Percentiles rank a stretch among this genome's conserved stretches.
Evolutionary conservation across 2,797 vertebrate genomes (phyloP).

Genomic region (Silurus aristotelis): DNA sequence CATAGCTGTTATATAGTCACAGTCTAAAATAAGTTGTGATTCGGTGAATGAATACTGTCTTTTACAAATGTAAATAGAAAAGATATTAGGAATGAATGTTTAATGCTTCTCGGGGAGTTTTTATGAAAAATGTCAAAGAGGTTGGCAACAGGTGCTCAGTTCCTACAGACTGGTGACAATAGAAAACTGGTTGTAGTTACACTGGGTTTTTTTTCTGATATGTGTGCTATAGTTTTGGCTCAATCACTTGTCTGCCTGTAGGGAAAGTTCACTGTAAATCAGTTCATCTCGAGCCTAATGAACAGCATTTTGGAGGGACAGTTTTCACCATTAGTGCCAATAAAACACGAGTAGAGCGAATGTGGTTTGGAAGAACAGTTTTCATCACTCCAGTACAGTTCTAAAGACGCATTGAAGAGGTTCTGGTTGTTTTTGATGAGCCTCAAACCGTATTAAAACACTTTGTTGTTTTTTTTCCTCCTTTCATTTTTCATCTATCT

Average conservation of each 20-base stretch:
- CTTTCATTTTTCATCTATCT: neutral
- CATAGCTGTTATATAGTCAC: neutral
- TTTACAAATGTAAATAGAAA: neutral
- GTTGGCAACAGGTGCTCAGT: neutral
- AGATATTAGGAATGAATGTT: neutral
- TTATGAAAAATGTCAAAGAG: neutral
- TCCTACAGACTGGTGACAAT: neutral
- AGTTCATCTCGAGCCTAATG: neutral
- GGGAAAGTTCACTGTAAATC: neutral
- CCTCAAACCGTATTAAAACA: neutral
- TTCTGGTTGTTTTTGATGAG: neutral
- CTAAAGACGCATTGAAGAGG: neutral
- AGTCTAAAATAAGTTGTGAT: neutral
- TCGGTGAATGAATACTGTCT: neutral
- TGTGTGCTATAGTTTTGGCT: neutral
- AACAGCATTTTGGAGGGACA: neutral
- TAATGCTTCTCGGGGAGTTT: neutral
- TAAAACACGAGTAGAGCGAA: neutral
- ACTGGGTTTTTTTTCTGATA: neutral
- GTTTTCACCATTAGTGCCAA: neutral
- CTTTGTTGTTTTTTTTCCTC: neutral
- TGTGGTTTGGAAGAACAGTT: neutral
- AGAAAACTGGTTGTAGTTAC: too few relatives aligned
- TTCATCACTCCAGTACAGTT: neutral
- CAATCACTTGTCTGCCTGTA: neutral